Evolutionary conservation across 1,140 invertebrate species (phyloP), one percentile per base, ranked within the genome.

Genomic region (Saccostrea cuccullata): DNA sequence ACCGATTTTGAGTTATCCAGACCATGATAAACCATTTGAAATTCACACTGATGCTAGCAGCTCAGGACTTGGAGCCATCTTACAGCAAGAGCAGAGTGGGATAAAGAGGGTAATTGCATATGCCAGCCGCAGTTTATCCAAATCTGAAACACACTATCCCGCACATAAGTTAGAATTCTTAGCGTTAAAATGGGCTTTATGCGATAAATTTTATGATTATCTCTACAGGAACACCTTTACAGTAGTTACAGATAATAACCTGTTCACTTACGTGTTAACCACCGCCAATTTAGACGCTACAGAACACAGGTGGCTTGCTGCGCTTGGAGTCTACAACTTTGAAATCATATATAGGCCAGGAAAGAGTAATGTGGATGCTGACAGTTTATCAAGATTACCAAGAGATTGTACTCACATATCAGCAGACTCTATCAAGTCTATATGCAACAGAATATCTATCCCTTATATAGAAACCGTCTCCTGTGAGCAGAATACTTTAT

Each of bases 11-110:
- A 88, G n/a, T 1, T 91, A 88, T 90, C 89, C 91, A 11, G 88
- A 90, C 70, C 84, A 67, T 26, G 56, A 56, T 30, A 47, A 73
- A n/a, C 89, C 87, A 3, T 92, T 90, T 87, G 84, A 85, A 55
- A 26, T 89, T 55, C 87, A 91, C 36, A 87, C 85, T 15, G 92
- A 92, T 87, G 90, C 89, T 12, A 87, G 84, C 23, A 56, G 87
- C 26, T 30, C 55, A 36, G 92, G 90, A 13, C 30, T 94, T n/a
- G 92, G 93, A n/a, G n/a, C n/a, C n/a, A n/a, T n/a, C n/a, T n/a
- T n/a, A n/a, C 90, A 87, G 20, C 93, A 94, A 87, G 30, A 77
- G 40, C 47, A 82, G 20, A 30, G 86, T 86, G 67, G 26, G 58
- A 15, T 90, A n/a, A 84, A n/a, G n/a, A n/a, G n/a, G n/a, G n/a